These are phyloP conservation scores for Iphiclides podalirius DNA, from an alignment of 2,888 invertebrate genomes.

Conservation along the genomic window DNA sequence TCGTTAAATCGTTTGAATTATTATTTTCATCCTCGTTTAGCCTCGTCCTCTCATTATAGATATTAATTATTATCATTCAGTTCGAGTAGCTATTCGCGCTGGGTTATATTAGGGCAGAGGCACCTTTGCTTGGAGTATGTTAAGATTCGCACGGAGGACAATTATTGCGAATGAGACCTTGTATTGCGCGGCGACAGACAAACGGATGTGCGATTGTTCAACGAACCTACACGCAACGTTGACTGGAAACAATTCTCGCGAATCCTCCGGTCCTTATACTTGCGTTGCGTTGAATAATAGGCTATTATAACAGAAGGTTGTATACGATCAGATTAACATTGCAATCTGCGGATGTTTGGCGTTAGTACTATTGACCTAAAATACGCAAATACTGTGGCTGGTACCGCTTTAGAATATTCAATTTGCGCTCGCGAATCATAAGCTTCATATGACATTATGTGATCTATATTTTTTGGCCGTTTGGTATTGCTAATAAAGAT, in stretches of 20 bases:
- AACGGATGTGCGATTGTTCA: conserved; percentile 67
- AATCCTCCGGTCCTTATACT: conserved; percentile 15
- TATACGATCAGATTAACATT: conserved; percentile 19
- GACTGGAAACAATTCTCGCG: conserved; percentile 28
- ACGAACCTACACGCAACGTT: conserved; percentile 31
- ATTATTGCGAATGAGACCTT: conserved; percentile 61
- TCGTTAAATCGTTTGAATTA: too few relatives aligned
- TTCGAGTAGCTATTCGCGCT: conserved; percentile 24
- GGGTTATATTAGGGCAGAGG: too few relatives aligned
- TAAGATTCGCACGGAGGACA: conserved; percentile 64
- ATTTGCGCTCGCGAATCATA: too few relatives aligned
- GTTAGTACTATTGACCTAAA: neutral
- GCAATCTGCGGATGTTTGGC: conserved; percentile 6
- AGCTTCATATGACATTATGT: too few relatives aligned
- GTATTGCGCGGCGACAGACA: conserved; percentile 61
- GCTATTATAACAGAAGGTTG: conserved; percentile 17
- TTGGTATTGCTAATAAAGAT: too few relatives aligned
- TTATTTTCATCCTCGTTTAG: too few relatives aligned
- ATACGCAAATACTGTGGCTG: conserved; percentile 1
- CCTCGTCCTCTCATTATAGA: too few relatives aligned
- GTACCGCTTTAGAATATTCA: too few relatives aligned
- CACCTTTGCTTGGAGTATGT: conserved; percentile 46
- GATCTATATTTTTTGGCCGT: too few relatives aligned
- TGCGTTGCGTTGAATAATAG: conserved; percentile 13
- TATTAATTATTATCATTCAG: too few relatives aligned